Base-by-base conservation (phyloP, 2,888 invertebrate genomes). In the Ophioninae sp. region DNA sequence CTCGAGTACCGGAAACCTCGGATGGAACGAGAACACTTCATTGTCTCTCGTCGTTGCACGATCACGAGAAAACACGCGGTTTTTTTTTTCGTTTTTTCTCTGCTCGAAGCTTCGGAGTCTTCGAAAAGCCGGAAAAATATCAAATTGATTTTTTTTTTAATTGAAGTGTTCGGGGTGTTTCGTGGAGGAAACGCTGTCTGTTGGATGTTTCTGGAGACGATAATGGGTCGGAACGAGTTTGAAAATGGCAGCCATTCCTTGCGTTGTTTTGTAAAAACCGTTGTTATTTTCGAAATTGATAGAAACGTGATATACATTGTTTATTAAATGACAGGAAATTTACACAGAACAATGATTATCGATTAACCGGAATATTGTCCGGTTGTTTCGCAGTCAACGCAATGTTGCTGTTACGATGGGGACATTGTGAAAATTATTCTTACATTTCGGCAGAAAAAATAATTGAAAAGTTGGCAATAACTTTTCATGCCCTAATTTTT, bases 1-100 rank as follows among this genome's bases (percentile, higher is more conserved):
- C 23, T 13, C 30, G 30, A 37, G 37, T 23, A 30, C 37, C 13
- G 73, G 58, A 51, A 72, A 82, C 75, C 74, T 79, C 68, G 75
- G 75, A 75, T 44, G 67, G 79, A 72, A 71, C 81, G 74, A 83
- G 30, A 10, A 17, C 30, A 9, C 22, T 39, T 79, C 13, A 58
- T 71, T 69, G 58, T 23, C 56, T 44, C 61, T 77, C 20, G 20
- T 8, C 10, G 20, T 39, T 39, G 23, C 51, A 17, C 17, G 13
- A 17, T 51, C 17, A 5, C 17, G 51, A 51, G 44, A 13, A 10
- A 41, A 68, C 13, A 6, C 22, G 20, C 41, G 20, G 20, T 20
- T 72, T 68, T 58, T 79, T 30, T 58, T 59, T n/a, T 69, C 63
- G 10, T 61, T 69, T 71, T 8, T 59, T 59, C 65, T 71, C 65